Evolutionary conservation across 2,113 vertebrate genomes (phyloP), one percentile per base, ranked within the genome.

Genomic region (Entomyzon cyanotis): DNA sequence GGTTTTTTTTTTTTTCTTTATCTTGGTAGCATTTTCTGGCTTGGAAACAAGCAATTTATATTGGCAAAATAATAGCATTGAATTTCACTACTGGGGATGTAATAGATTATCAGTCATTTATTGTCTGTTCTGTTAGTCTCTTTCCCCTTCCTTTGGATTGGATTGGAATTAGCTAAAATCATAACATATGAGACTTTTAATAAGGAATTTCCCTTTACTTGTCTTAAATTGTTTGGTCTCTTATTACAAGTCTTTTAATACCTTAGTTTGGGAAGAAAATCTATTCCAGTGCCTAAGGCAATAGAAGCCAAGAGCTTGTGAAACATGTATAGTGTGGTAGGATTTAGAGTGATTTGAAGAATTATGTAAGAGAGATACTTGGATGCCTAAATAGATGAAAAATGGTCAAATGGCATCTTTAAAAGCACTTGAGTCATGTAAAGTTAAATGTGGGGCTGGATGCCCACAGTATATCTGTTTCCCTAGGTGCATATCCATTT

Each of bases 111-210:
- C 22, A 85, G 2, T 60, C 30, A 42, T n/a, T 11, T 55, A 30
- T 30, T 33, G 8, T 47, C 24, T 82, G 13, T 77, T 75, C 19
- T 1, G 1, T 39, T 50, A 50, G 17, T 39, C 8, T 74, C 7
- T 86, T 75, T 89, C 5, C 12, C 20, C 18, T 79, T 23, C 31
- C 12, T 68, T 89, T 84, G 46, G 8, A 49, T 44, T 47, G 11
- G 7, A 67, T 65, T 63, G 2, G 41, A 87, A 79, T 44, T 55
- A 71, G 3, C 7, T 71, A 82, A 86, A 75, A 50, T 68, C n/a
- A 60, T 11, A 47, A 0, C 0, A 0, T 23, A 35, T n/a, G 23
- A 62, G 5, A 74, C 15, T 58, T 87, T 46, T 50, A 69, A 46
- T n/a, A 31, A 41, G 2, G 17, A 91, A 52, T 44, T 42, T 49